Evolutionary conservation across 2,888 invertebrate genomes (phyloP).

Genomic region (Caenorhabditis afra): DNA sequence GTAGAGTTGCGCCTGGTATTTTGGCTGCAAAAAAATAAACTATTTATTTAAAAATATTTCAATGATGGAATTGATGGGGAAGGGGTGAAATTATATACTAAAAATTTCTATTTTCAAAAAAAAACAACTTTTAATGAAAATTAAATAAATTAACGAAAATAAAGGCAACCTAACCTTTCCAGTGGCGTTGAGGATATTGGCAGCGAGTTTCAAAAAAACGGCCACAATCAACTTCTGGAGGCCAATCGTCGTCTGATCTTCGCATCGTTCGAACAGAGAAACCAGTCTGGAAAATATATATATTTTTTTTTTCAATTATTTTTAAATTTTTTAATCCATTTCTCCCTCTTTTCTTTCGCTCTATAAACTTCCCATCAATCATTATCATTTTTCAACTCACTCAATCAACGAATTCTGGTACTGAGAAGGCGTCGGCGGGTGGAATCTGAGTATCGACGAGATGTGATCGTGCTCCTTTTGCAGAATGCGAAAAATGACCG

Average conservation of each 20-base stretch:
- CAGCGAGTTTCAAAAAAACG: slow-evolving; percentile 47
- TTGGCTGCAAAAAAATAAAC: too few relatives aligned
- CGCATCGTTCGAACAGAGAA: slow-evolving; percentile 30
- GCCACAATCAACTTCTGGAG: slow-evolving; percentile 32
- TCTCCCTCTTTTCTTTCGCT: neutral
- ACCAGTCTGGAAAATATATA: slow-evolving; percentile 36
- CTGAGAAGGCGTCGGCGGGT: slow-evolving; percentile 37
- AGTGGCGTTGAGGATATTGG: slow-evolving; percentile 30
- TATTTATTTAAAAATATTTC: too few relatives aligned
- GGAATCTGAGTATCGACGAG: slow-evolving; percentile 25
- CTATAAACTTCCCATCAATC: too few relatives aligned
- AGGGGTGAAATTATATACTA: too few relatives aligned
- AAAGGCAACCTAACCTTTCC: slow-evolving; percentile 18
- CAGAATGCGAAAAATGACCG: slow-evolving; percentile 26
- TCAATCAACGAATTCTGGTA: slow-evolving; percentile 53
- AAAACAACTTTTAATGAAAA: too few relatives aligned
- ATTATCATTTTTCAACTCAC: slow-evolving; percentile 6
- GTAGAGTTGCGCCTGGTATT: slow-evolving; percentile 38
- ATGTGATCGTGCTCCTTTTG: slow-evolving; percentile 53
- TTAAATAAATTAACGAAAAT: neutral
- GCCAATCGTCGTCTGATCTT: slow-evolving; percentile 31
- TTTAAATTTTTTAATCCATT: neutral
- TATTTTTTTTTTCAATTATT: neutral
- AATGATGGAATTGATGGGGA: too few relatives aligned
- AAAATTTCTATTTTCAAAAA: too few relatives aligned